These are phyloP conservation scores for Hyppa rectilinea DNA, from an alignment of 2,888 invertebrate genomes.

Conservation along the genomic window DNA sequence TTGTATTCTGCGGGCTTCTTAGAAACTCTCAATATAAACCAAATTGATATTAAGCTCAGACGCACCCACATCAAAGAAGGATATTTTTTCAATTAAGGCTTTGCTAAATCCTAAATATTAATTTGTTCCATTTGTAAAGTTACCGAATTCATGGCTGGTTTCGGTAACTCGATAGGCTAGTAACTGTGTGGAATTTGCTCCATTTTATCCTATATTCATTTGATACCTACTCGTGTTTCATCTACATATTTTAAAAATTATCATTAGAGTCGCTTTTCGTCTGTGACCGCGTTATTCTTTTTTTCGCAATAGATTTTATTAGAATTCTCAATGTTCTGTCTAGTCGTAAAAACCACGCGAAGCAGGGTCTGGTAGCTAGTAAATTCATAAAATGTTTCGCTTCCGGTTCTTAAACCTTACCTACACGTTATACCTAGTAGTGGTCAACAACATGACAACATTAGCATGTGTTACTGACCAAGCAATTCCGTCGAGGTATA, in stretches of 20 bases:
- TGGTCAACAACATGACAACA: neutral
- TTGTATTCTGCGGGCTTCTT: constrained; percentile 34
- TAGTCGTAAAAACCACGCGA: too few relatives aligned
- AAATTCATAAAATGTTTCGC: neutral
- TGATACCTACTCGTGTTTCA: neutral
- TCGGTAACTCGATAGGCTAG: neutral
- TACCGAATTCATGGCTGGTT: neutral
- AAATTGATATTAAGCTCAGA: constrained; percentile 41
- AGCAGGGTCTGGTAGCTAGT: too few relatives aligned
- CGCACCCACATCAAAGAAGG: constrained; percentile 29
- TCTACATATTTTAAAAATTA: neutral
- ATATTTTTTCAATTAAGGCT: constrained; percentile 44
- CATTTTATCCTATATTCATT: too few relatives aligned
- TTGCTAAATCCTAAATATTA: constrained; percentile 4
- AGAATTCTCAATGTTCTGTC: too few relatives aligned
- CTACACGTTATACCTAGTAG: neutral
- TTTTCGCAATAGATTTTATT: too few relatives aligned
- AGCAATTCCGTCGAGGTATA: neutral
- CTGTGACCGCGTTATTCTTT: too few relatives aligned
- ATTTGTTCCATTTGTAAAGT: constrained; percentile 26
- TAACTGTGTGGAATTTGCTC: too few relatives aligned
- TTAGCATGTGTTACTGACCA: neutral
- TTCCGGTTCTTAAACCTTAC: neutral
- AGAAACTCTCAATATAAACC: constrained; percentile 41
- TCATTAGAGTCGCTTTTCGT: neutral